These are phyloP conservation scores for Axis porcinus DNA, from an alignment of 2,113 vertebrate genomes.

Conservation along the genomic window DNA sequence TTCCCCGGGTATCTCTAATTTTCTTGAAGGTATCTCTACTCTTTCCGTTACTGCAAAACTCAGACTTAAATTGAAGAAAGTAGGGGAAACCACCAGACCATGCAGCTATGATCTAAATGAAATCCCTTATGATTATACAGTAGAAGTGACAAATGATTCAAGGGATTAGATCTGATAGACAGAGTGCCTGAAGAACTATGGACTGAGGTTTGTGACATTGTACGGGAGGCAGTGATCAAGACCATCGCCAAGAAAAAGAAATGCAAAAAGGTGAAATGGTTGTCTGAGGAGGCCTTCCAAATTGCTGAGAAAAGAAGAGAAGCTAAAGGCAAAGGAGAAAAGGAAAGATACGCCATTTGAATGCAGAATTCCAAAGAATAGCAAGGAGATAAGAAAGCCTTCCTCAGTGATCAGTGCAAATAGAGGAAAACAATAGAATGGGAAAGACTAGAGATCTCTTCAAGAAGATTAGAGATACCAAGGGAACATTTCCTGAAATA, in stretches of 20 bases:
- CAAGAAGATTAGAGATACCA: background rate
- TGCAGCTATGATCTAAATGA: background rate
- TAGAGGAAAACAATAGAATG: background rate
- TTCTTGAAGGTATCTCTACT: background rate
- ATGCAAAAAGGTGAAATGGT: background rate
- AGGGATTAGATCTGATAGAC: background rate
- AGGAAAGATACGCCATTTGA: background rate
- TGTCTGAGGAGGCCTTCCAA: background rate
- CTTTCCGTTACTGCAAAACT: background rate
- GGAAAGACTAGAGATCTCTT: background rate
- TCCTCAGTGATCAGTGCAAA: background rate
- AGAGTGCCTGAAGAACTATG: background rate
- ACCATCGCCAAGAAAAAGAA: background rate
- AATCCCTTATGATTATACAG: background rate
- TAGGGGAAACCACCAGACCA: background rate
- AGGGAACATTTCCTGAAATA: background rate
- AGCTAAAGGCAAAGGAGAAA: background rate
- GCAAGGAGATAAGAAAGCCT: background rate
- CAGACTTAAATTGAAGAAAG: background rate
- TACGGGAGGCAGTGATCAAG: background rate
- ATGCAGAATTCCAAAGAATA: background rate
- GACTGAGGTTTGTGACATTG: background rate
- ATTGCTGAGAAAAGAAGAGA: background rate
- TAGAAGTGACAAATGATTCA: background rate
- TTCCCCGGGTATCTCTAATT: background rate